A percentile compares a stretch with the other conserved stretches of the same genome.
phyloP scores from a whole-genome alignment of 2,888 invertebrate genomes.

The Cordylochernes scorpioides region DNA sequence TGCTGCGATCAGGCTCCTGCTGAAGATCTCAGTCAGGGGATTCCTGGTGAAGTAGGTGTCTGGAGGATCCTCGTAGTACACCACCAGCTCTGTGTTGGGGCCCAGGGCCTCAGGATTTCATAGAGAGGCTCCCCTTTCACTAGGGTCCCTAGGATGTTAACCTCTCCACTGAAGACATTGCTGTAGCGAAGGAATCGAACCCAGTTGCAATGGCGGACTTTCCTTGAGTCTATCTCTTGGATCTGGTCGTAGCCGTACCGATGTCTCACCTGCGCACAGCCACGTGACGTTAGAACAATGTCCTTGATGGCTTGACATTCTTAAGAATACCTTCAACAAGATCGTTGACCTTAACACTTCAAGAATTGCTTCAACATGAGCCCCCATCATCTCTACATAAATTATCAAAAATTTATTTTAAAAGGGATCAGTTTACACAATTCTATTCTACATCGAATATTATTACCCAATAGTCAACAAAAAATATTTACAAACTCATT shows the following conservation, averaged over 20 bases:
- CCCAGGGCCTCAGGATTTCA: slow-evolving; percentile 57
- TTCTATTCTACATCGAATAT: too few relatives aligned
- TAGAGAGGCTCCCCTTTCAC: slow-evolving; percentile 66
- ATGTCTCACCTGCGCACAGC: slow-evolving; percentile 59
- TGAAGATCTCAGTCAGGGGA: slow-evolving; percentile 18
- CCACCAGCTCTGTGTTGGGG: slow-evolving; percentile 57
- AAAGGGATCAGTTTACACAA: too few relatives aligned
- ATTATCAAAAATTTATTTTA: too few relatives aligned
- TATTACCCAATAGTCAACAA: too few relatives aligned
- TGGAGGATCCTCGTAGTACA: slow-evolving; percentile 33
- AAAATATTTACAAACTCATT: too few relatives aligned
- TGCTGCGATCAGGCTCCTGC: slow-evolving; percentile 33
- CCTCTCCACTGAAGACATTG: slow-evolving; percentile 38
- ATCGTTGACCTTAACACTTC: too few relatives aligned
- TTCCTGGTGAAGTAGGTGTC: slow-evolving; percentile 4
- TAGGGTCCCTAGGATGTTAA: slow-evolving; percentile 66
- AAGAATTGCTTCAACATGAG: too few relatives aligned
- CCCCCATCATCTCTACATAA: too few relatives aligned
- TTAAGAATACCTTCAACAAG: too few relatives aligned
- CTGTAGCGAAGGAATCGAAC: slow-evolving; percentile 59
- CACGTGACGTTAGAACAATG: too few relatives aligned
- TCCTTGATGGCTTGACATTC: too few relatives aligned
- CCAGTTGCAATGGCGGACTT: slow-evolving; percentile 76
- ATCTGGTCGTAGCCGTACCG: slow-evolving; percentile 72
- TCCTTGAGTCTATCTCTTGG: slow-evolving; percentile 38